A percentile compares a stretch with the other conserved stretches of the same genome.
phyloP scores from a whole-genome alignment of 2,113 vertebrate species.

The Oreochromis niloticus region DNA sequence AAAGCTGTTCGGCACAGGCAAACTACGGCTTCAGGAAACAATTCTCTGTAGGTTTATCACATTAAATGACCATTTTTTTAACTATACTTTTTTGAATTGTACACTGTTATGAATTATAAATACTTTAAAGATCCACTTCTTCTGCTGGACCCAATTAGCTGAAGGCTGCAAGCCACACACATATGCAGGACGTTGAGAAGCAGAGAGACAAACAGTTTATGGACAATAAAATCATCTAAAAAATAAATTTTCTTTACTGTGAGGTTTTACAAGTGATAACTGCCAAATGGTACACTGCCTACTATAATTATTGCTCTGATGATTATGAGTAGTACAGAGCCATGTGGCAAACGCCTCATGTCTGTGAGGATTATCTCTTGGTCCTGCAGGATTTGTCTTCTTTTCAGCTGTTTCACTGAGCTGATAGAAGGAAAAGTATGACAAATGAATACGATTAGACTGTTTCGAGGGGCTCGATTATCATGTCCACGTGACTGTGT shows the following conservation, averaged over 20 bases:
- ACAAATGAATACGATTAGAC: slow-evolving; percentile 22
- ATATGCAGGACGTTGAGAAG: not conserved
- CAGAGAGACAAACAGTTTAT: not conserved
- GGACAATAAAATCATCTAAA: not conserved
- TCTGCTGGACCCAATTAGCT: not conserved
- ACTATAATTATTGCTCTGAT: slow-evolving; percentile 13
- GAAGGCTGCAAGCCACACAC: not conserved
- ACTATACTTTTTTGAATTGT: not conserved
- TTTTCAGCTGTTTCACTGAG: slow-evolving; percentile 27
- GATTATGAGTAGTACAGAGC: not conserved
- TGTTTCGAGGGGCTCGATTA: slow-evolving; percentile 7
- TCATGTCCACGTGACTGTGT: not conserved
- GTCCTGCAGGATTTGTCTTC: slow-evolving; percentile 27
- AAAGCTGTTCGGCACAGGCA: not conserved
- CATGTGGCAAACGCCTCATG: slow-evolving; percentile 22
- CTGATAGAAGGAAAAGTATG: slow-evolving; percentile 15
- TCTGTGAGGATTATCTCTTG: slow-evolving; percentile 23
- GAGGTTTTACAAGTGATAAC: not conserved
- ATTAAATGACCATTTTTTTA: not conserved
- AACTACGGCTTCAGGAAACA: not conserved
- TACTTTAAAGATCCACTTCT: not conserved
- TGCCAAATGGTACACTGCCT: not conserved
- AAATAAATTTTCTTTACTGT: not conserved
- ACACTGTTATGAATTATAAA: not conserved
- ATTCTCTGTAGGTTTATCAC: not conserved